phyloP scores from a whole-genome alignment of 2,797 vertebrate species.

The Crenichthys baileyi region DNA sequence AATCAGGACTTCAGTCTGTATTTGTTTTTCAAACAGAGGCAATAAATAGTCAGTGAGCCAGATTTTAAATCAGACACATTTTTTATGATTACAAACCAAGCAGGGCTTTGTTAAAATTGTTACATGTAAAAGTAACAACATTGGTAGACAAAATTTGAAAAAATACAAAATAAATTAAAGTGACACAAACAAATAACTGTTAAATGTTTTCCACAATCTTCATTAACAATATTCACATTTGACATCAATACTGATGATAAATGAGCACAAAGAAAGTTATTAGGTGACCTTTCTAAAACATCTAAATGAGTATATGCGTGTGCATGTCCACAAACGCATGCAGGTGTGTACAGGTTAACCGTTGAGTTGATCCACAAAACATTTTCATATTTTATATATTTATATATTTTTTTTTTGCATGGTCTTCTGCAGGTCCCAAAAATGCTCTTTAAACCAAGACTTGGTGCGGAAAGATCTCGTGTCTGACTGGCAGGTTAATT shows the following conservation, averaged over 20 bases:
- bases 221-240: constrained; percentile 80
- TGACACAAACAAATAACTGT: constrained; percentile 71
- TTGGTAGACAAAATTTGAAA: constrained; percentile 80
- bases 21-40: background rate
- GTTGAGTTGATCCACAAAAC: constrained; percentile 59
- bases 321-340: constrained; percentile 81
- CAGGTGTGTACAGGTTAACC: constrained; percentile 76
- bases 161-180: constrained; percentile 79
- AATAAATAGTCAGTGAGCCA: constrained; percentile 43
- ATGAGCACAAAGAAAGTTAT: constrained; percentile 80
- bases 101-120: constrained; percentile 77
- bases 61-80: constrained; percentile 81
- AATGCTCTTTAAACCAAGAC: constrained; percentile 38
- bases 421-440: constrained; percentile 36
- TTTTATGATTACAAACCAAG: constrained; percentile 86
- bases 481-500: constrained; percentile 38
- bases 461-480: constrained; percentile 17
- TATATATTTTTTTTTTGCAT: constrained; percentile 18
- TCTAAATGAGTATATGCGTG: constrained; percentile 75
- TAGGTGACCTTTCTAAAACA: constrained; percentile 68
- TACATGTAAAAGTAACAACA: constrained; percentile 82
- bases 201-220: constrained; percentile 78
- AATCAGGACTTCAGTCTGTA: too few relatives aligned
- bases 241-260: constrained; percentile 85
- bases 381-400: constrained; percentile 4